Evolutionary conservation across 2,888 invertebrate genomes (phyloP), one percentile per base, ranked within the genome.

Genomic region (Timema cristinae): DNA sequence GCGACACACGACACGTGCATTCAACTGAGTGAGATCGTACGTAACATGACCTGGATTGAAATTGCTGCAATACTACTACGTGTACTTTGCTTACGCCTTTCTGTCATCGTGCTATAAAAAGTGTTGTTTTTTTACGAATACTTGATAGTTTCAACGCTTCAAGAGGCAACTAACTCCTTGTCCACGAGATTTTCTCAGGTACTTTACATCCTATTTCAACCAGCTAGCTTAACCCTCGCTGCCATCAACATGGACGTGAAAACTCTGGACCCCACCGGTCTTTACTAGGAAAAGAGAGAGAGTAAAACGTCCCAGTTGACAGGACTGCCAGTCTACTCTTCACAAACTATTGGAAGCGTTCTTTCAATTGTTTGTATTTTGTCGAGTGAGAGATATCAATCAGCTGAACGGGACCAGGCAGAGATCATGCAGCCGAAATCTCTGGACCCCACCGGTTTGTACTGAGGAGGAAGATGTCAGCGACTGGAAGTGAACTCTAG

Each of bases 221-320:
- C 7, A 13, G 7, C 16, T 15, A 47, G 1, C 10, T 32, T 15
- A 48, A 9, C n/a, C 7, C 16, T 63, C 6, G 11, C 32, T 13
- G 63, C 63, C 48, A 54, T n/a, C 47, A 54, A 51, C 66, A 70
- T 70, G 70, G 66, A 52, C 48, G 51, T 66, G 50, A 70, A 70
- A 66, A 70, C 70, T 10, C 52, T 70, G 47, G 70, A 70, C 52
- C 70, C 70, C 66, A 70, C 70, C 51, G 70, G 70, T 51, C 70
- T 70, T 32, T 70, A 70, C 70, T 70, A 52, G 52, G 70, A n/a
- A 13, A 16, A 15, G 13, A 8, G 2, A 13, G 15, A 32, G 63
- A 10, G 7, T 48, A 6, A 15, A 10, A 63, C 63, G 11, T 13
- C 7, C 9, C n/a, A 54, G 1, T 54, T 11, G 1, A n/a, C 54